These are phyloP conservation scores for Abramis brama DNA, from an alignment of 2,113 vertebrate genomes.

Conservation along the genomic window DNA sequence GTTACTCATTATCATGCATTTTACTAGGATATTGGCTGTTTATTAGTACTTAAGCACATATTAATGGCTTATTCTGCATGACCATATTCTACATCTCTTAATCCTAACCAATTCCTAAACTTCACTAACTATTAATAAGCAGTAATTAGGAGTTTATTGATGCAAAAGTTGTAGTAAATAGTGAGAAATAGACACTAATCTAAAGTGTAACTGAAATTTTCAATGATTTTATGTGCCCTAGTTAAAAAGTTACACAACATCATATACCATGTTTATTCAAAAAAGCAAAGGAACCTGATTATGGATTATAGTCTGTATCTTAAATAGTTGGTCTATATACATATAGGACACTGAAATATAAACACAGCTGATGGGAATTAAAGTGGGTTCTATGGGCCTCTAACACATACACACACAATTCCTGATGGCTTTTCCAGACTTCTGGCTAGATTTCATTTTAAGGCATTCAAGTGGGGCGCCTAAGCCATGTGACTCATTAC, in stretches of 20 bases:
- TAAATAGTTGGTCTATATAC: background rate
- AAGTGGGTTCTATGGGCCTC: constrained; percentile 63
- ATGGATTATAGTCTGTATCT: background rate
- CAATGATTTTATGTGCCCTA: background rate
- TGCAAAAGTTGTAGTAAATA: too few species aligned
- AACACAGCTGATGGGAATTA: constrained; percentile 58
- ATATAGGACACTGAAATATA: background rate
- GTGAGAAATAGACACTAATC: too few species aligned
- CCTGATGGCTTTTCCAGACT: constrained; percentile 41
- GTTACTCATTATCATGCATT: too few species aligned
- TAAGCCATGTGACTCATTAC: constrained; percentile 55
- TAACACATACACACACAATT: constrained; percentile 39
- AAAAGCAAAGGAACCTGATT: background rate
- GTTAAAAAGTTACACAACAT: background rate
- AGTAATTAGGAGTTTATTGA: too few species aligned
- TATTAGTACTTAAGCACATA: too few species aligned
- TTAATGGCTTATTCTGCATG: too few species aligned
- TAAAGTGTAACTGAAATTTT: background rate
- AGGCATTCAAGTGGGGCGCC: constrained; percentile 38
- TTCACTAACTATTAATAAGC: too few species aligned
- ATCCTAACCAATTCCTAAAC: too few species aligned
- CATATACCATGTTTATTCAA: background rate
- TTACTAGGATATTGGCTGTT: too few species aligned
- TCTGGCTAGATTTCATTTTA: constrained; percentile 9
- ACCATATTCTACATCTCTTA: too few species aligned